These are phyloP conservation scores for Drymonia ruficornis DNA, from an alignment of 2,888 invertebrate genomes.

Conservation along the genomic window DNA sequence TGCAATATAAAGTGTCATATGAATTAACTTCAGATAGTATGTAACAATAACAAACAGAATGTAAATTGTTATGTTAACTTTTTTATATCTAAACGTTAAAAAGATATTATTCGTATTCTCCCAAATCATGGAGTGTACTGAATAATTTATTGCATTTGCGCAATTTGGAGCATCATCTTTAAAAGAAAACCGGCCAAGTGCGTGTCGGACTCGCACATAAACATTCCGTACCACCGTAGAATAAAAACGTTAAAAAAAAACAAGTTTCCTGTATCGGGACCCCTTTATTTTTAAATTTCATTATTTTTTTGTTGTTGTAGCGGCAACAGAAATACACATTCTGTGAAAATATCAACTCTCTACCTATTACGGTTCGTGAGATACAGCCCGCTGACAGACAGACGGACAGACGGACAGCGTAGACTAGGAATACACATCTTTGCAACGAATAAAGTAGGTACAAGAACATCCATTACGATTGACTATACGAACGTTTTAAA, in stretches of 20 bases:
- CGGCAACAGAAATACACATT: no score
- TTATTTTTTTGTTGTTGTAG: no score
- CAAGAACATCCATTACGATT: background rate
- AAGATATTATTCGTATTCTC: background rate
- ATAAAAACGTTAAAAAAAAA: no score
- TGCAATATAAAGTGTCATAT: slow-evolving; percentile 4
- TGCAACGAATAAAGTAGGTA: background rate
- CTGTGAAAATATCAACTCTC: no score
- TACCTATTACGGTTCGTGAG: no score
- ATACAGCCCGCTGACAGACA: no score
- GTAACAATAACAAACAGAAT: background rate
- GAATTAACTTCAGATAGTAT: slow-evolving; percentile 4
- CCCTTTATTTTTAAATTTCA: no score
- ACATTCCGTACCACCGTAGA: no score
- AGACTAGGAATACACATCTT: no score
- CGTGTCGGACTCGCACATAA: no score
- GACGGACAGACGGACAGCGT: no score
- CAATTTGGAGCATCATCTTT: background rate
- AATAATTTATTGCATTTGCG: background rate
- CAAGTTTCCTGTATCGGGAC: no score
- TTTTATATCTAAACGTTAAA: background rate
- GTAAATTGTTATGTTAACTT: background rate
- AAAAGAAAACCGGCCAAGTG: background rate
- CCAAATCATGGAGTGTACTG: background rate
- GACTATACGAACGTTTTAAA: slow-evolving; percentile 22